Evolutionary conservation across 2,797 vertebrate species (phyloP).

Genomic region (Siniperca scherzeri): DNA sequence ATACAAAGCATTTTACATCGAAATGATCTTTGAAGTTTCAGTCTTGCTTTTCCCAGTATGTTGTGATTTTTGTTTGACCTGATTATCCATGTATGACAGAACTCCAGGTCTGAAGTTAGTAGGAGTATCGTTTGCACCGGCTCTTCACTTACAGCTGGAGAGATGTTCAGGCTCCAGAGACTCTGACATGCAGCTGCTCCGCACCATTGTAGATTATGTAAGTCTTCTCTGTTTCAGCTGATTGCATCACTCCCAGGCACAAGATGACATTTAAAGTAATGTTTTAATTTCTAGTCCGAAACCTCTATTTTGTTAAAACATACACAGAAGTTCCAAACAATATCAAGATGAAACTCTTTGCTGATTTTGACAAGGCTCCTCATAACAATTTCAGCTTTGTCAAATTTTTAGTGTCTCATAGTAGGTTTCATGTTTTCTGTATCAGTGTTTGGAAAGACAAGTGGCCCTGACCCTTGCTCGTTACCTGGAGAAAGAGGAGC

Average conservation of each 20-base stretch:
- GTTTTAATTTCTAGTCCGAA: too few species aligned
- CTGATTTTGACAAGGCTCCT: not conserved
- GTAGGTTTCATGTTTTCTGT: conserved; percentile 8
- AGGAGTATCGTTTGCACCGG: conserved; percentile 90
- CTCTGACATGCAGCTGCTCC: conserved; percentile 89
- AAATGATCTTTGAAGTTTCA: not conserved
- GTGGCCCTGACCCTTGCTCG: conserved; percentile 94
- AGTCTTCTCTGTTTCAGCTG: conserved; percentile 64
- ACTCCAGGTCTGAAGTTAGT: conserved; percentile 90
- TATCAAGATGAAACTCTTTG: not conserved
- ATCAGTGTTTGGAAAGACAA: conserved; percentile 90
- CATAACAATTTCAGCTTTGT: not conserved
- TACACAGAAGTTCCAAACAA: not conserved
- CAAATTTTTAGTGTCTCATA: not conserved
- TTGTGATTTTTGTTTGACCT: not conserved
- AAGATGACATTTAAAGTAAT: not conserved
- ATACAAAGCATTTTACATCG: not conserved
- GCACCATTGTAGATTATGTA: conserved; percentile 90
- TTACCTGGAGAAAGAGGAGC: conserved; percentile 97
- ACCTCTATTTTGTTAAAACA: not conserved
- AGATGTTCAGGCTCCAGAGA: conserved; percentile 90
- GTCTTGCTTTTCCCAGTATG: not conserved
- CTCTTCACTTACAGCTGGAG: conserved; percentile 92
- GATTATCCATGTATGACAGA: conserved; percentile 72
- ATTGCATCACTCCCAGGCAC: not conserved